Base-by-base conservation (phyloP, 2,797 vertebrate species). In the Sitta carolinensis region DNA sequence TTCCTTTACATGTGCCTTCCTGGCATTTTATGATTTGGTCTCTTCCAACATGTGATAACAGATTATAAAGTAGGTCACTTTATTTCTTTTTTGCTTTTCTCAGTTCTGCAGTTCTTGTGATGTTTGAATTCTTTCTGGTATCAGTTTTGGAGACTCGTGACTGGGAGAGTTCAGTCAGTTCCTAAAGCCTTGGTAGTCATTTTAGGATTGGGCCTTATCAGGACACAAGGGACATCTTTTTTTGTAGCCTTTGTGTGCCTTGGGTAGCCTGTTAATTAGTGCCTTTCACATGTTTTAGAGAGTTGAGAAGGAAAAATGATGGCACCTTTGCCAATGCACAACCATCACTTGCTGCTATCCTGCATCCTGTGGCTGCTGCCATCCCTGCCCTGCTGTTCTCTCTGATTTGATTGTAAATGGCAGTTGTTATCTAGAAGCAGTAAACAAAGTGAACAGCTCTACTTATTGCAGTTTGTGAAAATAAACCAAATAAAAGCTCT, bases 51-150 rank as follows among this genome's bases (percentile, higher is more conserved):
- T 84, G 64, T 76, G 47, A 58, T 87, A 72, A 51, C 51, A 59
- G 54, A 87, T 64, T 87, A 77, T 84, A 93, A 97, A 97, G 40
- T 94, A 93, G 94, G 88, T 96, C 92, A 90, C 75, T 82, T 83
- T 42, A 87, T 84, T 94, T 89, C 86, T 48, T 55, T 62, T 77
- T 66, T 67, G 38, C 58, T 92, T 84, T 83, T 92, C 68, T 89
- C 4, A 0, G 14, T 91, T 92, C 73, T 93, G 58, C 66, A 66
- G 68, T 58, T 89, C 58, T 83, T 92, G 26, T 63, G 75, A 91
- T 95, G 50, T 92, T 85, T 38, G 43, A 62, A 66, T 90, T 92
- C 50, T 74, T 52, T 75, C 63, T 80, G 45, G 32, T 75, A 64
- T 22, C 54, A 13, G n/a, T 88, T 91, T 75, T 75, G 85, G 87